Evolutionary conservation across 2,888 invertebrate genomes (phyloP).

Genomic region (Deroplatys truncata): DNA sequence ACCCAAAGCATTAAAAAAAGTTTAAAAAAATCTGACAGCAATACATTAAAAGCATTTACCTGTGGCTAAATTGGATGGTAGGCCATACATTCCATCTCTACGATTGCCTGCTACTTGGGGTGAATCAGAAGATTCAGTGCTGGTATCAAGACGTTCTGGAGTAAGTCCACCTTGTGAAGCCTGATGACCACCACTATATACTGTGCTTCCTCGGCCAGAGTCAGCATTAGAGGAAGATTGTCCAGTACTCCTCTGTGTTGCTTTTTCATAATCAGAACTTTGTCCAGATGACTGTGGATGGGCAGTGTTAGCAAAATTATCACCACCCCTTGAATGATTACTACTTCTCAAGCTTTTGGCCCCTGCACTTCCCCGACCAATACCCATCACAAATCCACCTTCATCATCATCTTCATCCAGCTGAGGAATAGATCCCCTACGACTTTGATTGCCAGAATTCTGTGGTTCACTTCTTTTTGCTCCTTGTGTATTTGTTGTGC

Average conservation of each 20-base stretch:
- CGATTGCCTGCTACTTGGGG: background rate
- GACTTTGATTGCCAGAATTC: background rate
- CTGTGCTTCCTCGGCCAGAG: constrained; percentile 75
- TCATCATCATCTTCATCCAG: constrained; percentile 56
- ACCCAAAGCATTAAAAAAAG: too few relatives aligned
- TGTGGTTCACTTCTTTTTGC: background rate
- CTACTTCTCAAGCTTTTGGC: background rate
- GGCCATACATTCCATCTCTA: constrained; percentile 9
- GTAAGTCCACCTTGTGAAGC: constrained; percentile 12
- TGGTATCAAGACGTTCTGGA: constrained; percentile 31
- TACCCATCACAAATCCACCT: constrained; percentile 53
- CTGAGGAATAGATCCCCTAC: constrained; percentile 37
- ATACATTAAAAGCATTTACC: background rate
- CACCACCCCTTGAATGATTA: background rate
- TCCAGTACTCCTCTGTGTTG: constrained; percentile 48
- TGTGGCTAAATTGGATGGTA: background rate
- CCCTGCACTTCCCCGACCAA: background rate
- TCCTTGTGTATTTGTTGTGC: background rate
- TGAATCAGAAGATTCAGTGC: constrained; percentile 31
- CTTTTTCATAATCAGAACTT: constrained; percentile 65
- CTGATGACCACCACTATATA: constrained; percentile 63
- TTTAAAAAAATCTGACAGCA: too few relatives aligned
- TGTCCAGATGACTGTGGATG: constrained; percentile 27
- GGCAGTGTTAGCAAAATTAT: background rate
- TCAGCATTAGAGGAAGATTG: constrained; percentile 71